phyloP scores from a whole-genome alignment of 2,113 vertebrate genomes.

The Elephantulus edwardii region DNA sequence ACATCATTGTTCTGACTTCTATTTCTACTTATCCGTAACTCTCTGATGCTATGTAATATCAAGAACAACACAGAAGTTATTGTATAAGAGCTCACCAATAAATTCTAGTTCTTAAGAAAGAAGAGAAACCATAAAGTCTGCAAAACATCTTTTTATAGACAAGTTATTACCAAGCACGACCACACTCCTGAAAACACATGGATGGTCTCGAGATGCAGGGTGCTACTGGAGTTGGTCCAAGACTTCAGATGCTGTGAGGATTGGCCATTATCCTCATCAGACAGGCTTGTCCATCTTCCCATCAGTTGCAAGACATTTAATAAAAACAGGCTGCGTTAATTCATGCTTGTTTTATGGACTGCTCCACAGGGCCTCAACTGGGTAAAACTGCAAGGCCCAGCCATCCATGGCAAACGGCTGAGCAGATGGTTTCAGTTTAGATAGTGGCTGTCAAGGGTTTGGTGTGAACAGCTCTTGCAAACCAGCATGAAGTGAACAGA shows the following conservation, averaged over 20 bases:
- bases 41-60: not conserved
- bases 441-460: slow-evolving; percentile 72
- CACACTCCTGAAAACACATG: slow-evolving; percentile 45
- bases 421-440: slow-evolving; percentile 74
- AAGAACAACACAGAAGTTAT: slow-evolving; percentile 17
- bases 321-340: slow-evolving; percentile 77
- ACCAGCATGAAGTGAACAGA: slow-evolving; percentile 60
- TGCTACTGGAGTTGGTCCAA: slow-evolving; percentile 60
- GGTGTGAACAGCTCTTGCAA: slow-evolving; percentile 63
- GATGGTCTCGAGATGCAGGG: slow-evolving; percentile 50
- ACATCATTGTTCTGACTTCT: not conserved
- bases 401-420: slow-evolving; percentile 72
- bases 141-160: slow-evolving; percentile 52
- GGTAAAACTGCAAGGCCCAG: slow-evolving; percentile 69
- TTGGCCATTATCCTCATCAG: slow-evolving; percentile 66
- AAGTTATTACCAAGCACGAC: slow-evolving; percentile 50
- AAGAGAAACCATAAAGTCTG: slow-evolving; percentile 61
- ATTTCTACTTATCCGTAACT: not conserved
- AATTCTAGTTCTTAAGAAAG: slow-evolving; percentile 45
- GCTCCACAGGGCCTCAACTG: slow-evolving; percentile 69
- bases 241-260: slow-evolving; percentile 63
- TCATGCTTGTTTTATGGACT: slow-evolving; percentile 76
- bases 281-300: slow-evolving; percentile 76
- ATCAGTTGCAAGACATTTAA: slow-evolving; percentile 75
- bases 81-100: slow-evolving; percentile 20